Base-by-base conservation (phyloP, 2,113 vertebrate species). In the Dipodomys merriami region DNA sequence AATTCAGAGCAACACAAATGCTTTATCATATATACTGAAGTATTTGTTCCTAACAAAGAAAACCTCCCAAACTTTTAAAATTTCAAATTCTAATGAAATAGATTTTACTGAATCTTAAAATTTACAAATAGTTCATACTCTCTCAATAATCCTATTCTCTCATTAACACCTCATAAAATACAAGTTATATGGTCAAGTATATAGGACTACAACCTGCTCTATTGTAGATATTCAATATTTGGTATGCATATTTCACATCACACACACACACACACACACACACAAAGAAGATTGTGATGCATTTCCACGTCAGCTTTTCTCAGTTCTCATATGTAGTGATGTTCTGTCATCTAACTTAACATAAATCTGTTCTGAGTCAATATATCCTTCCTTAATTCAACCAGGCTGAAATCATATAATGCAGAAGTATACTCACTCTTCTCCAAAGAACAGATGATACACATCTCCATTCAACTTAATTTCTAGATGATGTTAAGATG, bases 151-250 rank as follows among this genome's bases (percentile, higher is more conserved):
- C 83, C 20, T 77, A 64, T 91, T 69, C 35, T 82, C n/a, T 33
- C 39, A 83, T 77, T 23, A 94, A 60, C 35, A 87, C 30, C 79
- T 92, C 78, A 68, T 25, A 93, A 83, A 94, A 86, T 91, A 57
- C 18, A 91, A 25, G 12, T n/a, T 60, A 25, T 25, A 53, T 29
- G 39, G 68, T 12, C 12, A 33, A 22, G 79, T 67, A 13, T 30
- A 60, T 82, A 27, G 64, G 11, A 27, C 49, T 67, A 49, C 57
- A 6, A 33, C 10, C 25, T 93, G 23, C 62, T 83, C 9, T 79
- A 23, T 29, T n/a, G 20, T n/a, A 60, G 60, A 27, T 29, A 35
- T 35, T 46, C 7, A 91, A 30, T 49, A n/a, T 79, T 35, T 91
- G 57, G 22, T 46, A 77, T 23, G 25, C 2, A 7, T 53, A 77